phyloP scores from a whole-genome alignment of 2,888 invertebrate species.

The Saturnia japonica region DNA sequence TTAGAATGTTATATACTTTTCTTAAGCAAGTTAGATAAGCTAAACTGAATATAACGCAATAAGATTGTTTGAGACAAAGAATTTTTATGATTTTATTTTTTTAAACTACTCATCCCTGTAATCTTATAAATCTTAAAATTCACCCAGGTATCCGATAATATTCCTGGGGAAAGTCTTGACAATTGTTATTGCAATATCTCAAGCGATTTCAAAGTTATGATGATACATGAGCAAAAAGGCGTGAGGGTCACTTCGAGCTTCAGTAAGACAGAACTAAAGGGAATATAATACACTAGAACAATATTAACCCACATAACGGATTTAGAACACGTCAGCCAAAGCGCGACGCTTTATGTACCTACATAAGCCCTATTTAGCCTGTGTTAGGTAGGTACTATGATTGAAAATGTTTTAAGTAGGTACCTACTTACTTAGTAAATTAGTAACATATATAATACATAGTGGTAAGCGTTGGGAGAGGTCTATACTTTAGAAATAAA shows the following conservation, averaged over 20 bases:
- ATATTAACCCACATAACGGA: not conserved
- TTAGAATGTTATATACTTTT: no score
- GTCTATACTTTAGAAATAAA: not conserved
- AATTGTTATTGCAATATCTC: not conserved
- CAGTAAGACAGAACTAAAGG: not conserved
- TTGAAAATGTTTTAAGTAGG: not conserved
- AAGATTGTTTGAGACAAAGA: no score
- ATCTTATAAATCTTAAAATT: no score
- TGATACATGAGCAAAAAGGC: not conserved
- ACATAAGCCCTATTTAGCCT: not conserved
- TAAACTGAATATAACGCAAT: no score
- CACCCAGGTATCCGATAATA: no score
- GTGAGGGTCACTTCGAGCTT: not conserved
- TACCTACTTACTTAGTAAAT: not conserved
- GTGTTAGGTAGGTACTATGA: not conserved
- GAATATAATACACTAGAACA: slow-evolving; percentile 1
- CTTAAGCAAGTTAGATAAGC: no score
- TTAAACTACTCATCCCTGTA: no score
- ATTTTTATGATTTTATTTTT: no score
- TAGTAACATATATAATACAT: not conserved
- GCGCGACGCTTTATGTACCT: not conserved
- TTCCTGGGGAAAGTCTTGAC: no score
- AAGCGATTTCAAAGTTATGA: not conserved
- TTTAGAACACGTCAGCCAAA: not conserved
- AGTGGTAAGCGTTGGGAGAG: not conserved